phyloP scores from a whole-genome alignment of 92 coral and sea anemone species.

The Epizoanthus ramosus region DNA sequence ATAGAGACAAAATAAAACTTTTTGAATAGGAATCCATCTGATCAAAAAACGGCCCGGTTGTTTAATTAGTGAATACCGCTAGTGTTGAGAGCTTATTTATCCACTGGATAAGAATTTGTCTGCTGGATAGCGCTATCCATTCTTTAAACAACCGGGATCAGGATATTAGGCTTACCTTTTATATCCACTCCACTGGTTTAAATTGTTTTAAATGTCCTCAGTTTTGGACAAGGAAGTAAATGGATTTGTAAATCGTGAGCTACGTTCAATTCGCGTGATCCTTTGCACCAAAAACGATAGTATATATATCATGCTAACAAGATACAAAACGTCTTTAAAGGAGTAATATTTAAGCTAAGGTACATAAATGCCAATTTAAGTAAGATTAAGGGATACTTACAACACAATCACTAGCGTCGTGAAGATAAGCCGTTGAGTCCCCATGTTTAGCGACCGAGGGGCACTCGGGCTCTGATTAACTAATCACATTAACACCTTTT shows the following conservation, averaged over 20 bases:
- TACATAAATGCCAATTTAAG: neutral
- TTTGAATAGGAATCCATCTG: too few species aligned
- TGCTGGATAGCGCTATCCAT: too few species aligned
- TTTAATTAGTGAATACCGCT: too few species aligned
- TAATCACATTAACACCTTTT: conserved; percentile 25
- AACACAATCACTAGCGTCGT: conserved; percentile 20
- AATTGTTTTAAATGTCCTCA: too few species aligned
- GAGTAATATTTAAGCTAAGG: neutral
- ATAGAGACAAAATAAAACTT: too few species aligned
- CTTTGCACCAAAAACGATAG: neutral
- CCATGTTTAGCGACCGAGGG: conserved; percentile 45
- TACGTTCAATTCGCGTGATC: conserved; percentile 5
- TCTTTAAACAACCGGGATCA: too few species aligned
- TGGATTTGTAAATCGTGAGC: neutral
- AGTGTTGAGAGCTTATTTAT: too few species aligned
- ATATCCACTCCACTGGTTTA: neutral
- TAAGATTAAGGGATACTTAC: conserved; percentile 19
- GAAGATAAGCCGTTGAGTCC: conserved; percentile 35
- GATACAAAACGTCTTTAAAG: neutral
- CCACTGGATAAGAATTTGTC: too few species aligned
- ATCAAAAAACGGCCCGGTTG: too few species aligned
- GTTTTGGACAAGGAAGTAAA: neutral
- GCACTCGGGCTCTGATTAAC: conserved; percentile 38
- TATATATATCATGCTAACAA: neutral
- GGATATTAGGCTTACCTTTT: too few species aligned